Base-by-base conservation (phyloP, 2,113 vertebrate species). In the Heptranchias perlo region DNA sequence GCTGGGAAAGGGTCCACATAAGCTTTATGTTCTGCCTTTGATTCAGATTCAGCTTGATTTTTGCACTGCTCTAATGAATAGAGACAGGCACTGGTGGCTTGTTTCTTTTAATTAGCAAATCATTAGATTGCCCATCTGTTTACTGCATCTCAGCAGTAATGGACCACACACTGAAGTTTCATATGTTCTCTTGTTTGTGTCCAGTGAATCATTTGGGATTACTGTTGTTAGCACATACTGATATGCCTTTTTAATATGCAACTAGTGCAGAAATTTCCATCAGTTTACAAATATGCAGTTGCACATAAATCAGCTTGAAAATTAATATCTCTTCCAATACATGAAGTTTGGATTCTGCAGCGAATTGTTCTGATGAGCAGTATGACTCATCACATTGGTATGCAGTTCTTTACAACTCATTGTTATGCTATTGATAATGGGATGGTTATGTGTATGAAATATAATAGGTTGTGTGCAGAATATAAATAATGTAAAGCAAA, bases 31-130 rank as follows among this genome's bases (percentile, higher is more conserved):
- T 47, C 44, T 52, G 65, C 64, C 35, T 95, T 69, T 52, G 23
- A 95, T 52, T 67, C 94, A 95, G 65, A 13, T 31, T 31, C 64
- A 52, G 10, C 61, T 94, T 94, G 35, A 18, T 69, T 69, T 95
- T 95, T 49, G 44, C 44, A 69, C 47, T 14, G 65, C 94, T 95
- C 64, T 73, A 47, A 69, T 95, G 94, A 95, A 49, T 95, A 52
- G 65, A 47, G 47, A 73, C 23, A 69, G 23, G 21, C 65, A 69
- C 94, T 69, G 65, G 65, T 49, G 64, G 65, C 52, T 95, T 95
- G 44, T 95, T 93, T 44, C 58, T 93, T 95, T 95, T 95, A 95
- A 95, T 95, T 95, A 95, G 49, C 64, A 95, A 95, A 44, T 95
- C 64, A 95, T 95, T 73, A 95, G 65, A 5, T 95, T 95, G 64